phyloP scores from a whole-genome alignment of 2,797 vertebrate species.

The Spheniscus humboldti region DNA sequence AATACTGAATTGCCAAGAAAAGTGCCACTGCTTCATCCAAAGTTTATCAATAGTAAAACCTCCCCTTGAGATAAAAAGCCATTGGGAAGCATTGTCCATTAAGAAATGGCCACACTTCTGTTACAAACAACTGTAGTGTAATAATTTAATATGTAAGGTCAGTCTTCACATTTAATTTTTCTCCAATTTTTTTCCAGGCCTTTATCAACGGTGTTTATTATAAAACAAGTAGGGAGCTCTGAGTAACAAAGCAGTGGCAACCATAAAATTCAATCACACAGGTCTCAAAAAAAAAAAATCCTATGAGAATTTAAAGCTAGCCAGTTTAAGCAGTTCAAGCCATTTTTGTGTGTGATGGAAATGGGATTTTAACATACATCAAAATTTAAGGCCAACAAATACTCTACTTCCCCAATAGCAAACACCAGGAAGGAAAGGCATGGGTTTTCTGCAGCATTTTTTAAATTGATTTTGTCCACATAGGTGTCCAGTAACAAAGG shows the following conservation, averaged over 20 bases:
- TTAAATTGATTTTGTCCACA: not conserved
- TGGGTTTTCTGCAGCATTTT: not conserved
- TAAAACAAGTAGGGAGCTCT: not conserved
- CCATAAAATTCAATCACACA: not conserved
- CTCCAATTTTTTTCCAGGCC: not conserved
- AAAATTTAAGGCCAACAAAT: not conserved
- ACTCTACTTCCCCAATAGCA: not conserved
- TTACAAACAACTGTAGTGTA: not conserved
- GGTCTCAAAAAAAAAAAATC: not conserved
- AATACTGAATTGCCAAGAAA: not conserved
- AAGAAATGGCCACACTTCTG: not conserved
- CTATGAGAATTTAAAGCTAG: not conserved
- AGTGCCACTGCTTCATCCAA: not conserved
- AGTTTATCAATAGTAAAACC: not conserved
- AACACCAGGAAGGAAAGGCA: not conserved
- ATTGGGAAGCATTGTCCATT: not conserved
- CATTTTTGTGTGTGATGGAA: not conserved
- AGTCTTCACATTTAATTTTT: not conserved
- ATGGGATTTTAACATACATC: not conserved
- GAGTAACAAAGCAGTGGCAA: not conserved
- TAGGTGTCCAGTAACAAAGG: not conserved
- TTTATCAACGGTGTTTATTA: not conserved
- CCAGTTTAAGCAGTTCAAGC: not conserved
- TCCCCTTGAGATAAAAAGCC: not conserved
- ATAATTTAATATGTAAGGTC: not conserved